phyloP scores from a whole-genome alignment of 1,140 invertebrate genomes.

The Babylonia areolata region DNA sequence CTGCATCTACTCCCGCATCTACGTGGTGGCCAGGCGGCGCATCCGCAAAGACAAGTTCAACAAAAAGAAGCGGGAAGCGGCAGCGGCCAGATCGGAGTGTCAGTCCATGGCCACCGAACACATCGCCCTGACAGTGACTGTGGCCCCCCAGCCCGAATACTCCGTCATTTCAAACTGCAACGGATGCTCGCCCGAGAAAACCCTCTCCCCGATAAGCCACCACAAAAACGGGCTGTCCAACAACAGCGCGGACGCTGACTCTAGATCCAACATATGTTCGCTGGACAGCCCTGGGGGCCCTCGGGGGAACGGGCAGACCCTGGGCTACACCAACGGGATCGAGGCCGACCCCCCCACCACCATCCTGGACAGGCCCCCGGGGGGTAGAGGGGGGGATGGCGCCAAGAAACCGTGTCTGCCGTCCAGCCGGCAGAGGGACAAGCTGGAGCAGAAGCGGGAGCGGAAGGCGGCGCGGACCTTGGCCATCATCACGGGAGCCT shows the following conservation, averaged over 20 bases:
- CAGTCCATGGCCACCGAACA: not conserved
- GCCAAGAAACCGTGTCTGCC: constrained; percentile 42
- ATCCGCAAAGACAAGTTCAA: constrained; percentile 70
- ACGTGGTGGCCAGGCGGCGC: constrained; percentile 67
- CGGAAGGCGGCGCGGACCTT: constrained; percentile 77
- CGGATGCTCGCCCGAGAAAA: constrained; percentile 43
- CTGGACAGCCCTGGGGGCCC: not conserved
- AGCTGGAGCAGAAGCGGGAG: constrained; percentile 76
- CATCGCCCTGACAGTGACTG: constrained; percentile 37
- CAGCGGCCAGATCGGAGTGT: constrained; percentile 34
- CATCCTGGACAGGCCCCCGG: constrained; percentile 21
- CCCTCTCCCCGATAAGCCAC: constrained; percentile 30
- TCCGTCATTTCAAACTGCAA: constrained; percentile 53
- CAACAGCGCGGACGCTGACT: constrained; percentile 24
- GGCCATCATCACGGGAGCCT: constrained; percentile 76
- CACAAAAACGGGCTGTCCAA: constrained; percentile 18
- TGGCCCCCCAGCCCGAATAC: constrained; percentile 42
- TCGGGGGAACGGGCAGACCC: not conserved
- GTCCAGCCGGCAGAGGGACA: constrained; percentile 58
- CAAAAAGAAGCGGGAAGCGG: constrained; percentile 48
- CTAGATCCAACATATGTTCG: not conserved
- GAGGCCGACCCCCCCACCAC: constrained; percentile 16
- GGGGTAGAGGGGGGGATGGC: constrained; percentile 53
- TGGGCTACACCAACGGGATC: constrained; percentile 25
- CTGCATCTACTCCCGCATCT: constrained; percentile 74